Conservation (phyloP, 1,140 invertebrate genomes). For the Anoplolepis gracilipes region DNA sequence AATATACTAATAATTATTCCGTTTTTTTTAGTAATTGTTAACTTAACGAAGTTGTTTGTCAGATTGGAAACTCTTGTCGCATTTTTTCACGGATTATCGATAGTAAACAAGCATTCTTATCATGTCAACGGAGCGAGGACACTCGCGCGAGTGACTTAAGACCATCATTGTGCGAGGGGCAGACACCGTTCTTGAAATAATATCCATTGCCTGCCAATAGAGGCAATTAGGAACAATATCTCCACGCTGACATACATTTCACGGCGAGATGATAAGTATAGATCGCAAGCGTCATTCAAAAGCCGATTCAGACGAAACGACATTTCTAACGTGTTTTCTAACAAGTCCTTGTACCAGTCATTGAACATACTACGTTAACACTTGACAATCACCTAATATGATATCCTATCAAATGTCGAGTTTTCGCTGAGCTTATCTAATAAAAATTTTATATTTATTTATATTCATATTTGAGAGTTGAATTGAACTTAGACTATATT, state of each 20-base stretch:
- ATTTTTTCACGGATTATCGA: slow-evolving; percentile 11
- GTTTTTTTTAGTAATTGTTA: neutral
- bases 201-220: slow-evolving; percentile 66
- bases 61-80: neutral
- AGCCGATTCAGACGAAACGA: slow-evolving; percentile 19
- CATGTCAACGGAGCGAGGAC: neutral
- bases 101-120: slow-evolving; percentile 24
- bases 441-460: neutral
- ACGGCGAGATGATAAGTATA: slow-evolving; percentile 41
- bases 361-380: neutral
- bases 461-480: neutral
- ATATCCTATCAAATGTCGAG: neutral
- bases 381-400: slow-evolving; percentile 18
- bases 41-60: neutral
- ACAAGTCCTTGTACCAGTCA: slow-evolving; percentile 18
- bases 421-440: neutral
- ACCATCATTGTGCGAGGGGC: neutral
- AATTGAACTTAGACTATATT: neutral
- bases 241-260: slow-evolving; percentile 66
- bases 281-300: slow-evolving; percentile 26
- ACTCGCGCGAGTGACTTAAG: neutral
- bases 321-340: slow-evolving; percentile 44
- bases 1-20: neutral
- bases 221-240: slow-evolving; percentile 70
- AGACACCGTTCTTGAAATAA: slow-evolving; percentile 57